phyloP scores from a whole-genome alignment of 2,113 vertebrate species.

The Leptosomus discolor region DNA sequence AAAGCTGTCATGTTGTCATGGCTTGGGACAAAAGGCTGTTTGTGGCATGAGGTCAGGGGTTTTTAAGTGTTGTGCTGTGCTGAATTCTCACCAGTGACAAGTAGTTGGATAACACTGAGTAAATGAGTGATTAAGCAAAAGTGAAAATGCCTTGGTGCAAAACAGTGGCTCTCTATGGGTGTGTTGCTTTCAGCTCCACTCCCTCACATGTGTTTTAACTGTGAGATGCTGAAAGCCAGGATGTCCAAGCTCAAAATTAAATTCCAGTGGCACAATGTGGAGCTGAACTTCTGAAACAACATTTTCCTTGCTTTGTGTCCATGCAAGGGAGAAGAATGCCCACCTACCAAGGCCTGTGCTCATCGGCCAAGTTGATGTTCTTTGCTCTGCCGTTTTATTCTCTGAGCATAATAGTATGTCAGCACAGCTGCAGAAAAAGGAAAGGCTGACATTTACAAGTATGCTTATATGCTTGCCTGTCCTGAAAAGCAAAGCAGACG shows the following conservation, averaged over 20 bases:
- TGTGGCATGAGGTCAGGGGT: rapidly evolving
- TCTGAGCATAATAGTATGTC: not conserved
- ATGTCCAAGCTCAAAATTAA: not conserved
- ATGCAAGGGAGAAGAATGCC: not conserved
- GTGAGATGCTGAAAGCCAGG: not conserved
- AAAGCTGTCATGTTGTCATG: not conserved
- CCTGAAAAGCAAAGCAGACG: not conserved
- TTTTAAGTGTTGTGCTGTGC: rapidly evolving
- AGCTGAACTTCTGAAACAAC: not conserved
- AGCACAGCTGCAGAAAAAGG: not conserved
- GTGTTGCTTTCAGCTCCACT: not conserved
- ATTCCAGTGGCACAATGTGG: not conserved
- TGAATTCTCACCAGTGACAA: rapidly evolving
- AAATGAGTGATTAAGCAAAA: not conserved
- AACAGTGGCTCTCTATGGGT: not conserved
- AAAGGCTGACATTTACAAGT: not conserved
- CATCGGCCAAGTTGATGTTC: not conserved
- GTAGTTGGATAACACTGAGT: not conserved
- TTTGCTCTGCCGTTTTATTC: not conserved
- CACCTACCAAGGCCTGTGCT: not conserved
- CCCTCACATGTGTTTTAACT: rapidly evolving
- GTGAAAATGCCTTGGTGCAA: not conserved
- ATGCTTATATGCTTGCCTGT: not conserved
- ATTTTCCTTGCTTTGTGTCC: not conserved
- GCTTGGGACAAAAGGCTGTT: not conserved